phyloP scores from a whole-genome alignment of 2,113 vertebrate species.

The Callipepla californica region DNA sequence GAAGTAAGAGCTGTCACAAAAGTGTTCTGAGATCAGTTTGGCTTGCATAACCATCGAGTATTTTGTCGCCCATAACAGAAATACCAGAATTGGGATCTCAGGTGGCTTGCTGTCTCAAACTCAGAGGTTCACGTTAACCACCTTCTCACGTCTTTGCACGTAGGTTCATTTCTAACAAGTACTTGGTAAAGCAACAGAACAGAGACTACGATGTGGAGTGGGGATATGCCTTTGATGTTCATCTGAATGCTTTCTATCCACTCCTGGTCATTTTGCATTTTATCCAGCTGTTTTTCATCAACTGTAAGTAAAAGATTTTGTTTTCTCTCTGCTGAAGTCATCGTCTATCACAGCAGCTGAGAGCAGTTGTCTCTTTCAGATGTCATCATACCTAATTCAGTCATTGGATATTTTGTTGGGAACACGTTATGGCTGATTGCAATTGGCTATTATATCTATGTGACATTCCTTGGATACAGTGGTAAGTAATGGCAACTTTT shows the following conservation, averaged over 20 bases:
- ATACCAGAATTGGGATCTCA: fast-evolving
- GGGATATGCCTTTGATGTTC: slow-evolving; percentile 98
- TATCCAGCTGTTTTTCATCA: slow-evolving; percentile 97
- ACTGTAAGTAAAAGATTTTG: slow-evolving; percentile 85
- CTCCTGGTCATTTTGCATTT: slow-evolving; percentile 96
- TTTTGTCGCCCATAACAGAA: neutral
- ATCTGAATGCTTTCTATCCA: slow-evolving; percentile 97
- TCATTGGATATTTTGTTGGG: slow-evolving; percentile 85
- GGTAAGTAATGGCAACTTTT: slow-evolving; percentile 79
- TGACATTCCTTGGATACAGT: slow-evolving; percentile 97
- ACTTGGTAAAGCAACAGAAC: slow-evolving; percentile 89
- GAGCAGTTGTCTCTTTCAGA: slow-evolving; percentile 80
- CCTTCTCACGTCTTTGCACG: neutral
- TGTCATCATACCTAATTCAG: slow-evolving; percentile 87
- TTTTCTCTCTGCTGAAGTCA: neutral
- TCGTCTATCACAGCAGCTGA: neutral
- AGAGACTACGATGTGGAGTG: slow-evolving; percentile 95
- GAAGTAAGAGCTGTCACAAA: neutral
- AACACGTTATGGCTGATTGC: slow-evolving; percentile 95
- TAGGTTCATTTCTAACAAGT: slow-evolving; percentile 95
- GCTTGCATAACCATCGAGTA: neutral
- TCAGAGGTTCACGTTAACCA: neutral
- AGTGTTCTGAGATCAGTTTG: neutral
- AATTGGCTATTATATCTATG: slow-evolving; percentile 95
- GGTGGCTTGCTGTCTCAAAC: neutral